Conservation (phyloP, 1,140 invertebrate species). For the Drosophila jambulina region DNA sequence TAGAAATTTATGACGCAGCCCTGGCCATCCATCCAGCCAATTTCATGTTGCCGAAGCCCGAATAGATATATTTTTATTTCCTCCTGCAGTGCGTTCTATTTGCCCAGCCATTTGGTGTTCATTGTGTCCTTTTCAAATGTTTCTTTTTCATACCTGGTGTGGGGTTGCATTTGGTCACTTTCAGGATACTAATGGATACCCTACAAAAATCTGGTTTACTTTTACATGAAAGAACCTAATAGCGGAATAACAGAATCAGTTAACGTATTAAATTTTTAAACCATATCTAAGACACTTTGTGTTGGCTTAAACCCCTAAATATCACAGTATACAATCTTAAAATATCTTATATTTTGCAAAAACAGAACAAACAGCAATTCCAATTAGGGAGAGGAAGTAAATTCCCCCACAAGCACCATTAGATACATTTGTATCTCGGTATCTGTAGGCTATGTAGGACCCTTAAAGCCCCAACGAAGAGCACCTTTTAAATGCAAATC, state of each 20-base stretch:
- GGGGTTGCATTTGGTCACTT: background rate
- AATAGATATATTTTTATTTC: slow-evolving; percentile 21
- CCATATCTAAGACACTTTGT: background rate
- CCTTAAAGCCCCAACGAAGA: slow-evolving; percentile 42
- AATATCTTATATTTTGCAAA: background rate
- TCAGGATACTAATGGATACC: background rate
- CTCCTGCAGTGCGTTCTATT: slow-evolving; percentile 16
- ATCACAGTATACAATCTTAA: background rate
- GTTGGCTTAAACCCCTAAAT: background rate
- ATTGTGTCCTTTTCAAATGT: slow-evolving; percentile 20
- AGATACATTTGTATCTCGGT: slow-evolving; percentile 22
- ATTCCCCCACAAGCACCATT: background rate
- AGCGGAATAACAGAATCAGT: too few species aligned
- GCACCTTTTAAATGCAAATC: slow-evolving; percentile 80
- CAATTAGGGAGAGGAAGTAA: background rate
- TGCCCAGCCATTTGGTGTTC: slow-evolving; percentile 14
- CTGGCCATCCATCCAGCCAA: slow-evolving; percentile 46
- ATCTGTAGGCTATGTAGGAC: slow-evolving; percentile 1
- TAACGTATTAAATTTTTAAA: background rate
- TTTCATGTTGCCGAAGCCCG: slow-evolving; percentile 58
- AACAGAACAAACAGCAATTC: background rate
- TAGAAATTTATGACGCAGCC: slow-evolving; percentile 69
- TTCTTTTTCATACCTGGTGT: slow-evolving; percentile 8
- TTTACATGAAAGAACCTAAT: background rate
- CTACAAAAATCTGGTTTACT: background rate